A percentile compares a stretch with the other conserved stretches of the same genome.
Conservation (phyloP, 2,113 vertebrate species). For the Equus quagga region DNA sequence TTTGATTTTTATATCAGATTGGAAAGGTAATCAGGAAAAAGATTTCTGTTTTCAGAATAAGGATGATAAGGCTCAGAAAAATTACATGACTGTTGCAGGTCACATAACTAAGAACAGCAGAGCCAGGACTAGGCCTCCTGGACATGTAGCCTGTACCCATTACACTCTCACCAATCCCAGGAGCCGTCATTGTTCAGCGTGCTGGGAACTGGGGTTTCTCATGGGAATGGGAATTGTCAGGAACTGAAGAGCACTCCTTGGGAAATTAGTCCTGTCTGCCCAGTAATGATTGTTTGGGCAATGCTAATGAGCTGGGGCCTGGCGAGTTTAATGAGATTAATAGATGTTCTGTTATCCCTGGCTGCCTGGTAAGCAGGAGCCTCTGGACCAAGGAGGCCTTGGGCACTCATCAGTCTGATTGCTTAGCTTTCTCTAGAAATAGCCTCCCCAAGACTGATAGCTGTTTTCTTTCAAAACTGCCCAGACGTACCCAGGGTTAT, state of each 20-base stretch:
- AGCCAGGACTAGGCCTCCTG: background rate
- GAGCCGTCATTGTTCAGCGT: background rate
- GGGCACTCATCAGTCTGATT: constrained; percentile 81
- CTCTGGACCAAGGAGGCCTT: constrained; percentile 72
- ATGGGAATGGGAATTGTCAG: constrained; percentile 74
- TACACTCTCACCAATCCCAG: background rate
- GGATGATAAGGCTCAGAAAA: constrained; percentile 3
- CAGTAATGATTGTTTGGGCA: constrained; percentile 82
- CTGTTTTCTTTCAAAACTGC: constrained; percentile 8
- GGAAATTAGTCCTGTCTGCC: constrained; percentile 82
- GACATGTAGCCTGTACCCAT: background rate
- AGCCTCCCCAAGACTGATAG: background rate
- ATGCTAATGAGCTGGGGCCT: constrained; percentile 82
- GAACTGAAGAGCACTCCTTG: constrained; percentile 82
- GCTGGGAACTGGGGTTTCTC: constrained; percentile 47
- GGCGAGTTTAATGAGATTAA: constrained; percentile 87
- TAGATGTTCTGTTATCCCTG: constrained; percentile 82
- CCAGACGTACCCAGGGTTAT: background rate
- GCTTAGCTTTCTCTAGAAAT: constrained; percentile 77
- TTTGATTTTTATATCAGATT: background rate
- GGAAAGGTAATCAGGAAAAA: constrained; percentile 50
- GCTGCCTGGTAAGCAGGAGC: constrained; percentile 78
- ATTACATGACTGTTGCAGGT: constrained; percentile 14
- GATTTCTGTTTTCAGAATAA: constrained; percentile 40
- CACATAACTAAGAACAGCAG: background rate